phyloP scores from a whole-genome alignment of 1,140 invertebrate genomes.

The Brevipalpus yothersi region DNA sequence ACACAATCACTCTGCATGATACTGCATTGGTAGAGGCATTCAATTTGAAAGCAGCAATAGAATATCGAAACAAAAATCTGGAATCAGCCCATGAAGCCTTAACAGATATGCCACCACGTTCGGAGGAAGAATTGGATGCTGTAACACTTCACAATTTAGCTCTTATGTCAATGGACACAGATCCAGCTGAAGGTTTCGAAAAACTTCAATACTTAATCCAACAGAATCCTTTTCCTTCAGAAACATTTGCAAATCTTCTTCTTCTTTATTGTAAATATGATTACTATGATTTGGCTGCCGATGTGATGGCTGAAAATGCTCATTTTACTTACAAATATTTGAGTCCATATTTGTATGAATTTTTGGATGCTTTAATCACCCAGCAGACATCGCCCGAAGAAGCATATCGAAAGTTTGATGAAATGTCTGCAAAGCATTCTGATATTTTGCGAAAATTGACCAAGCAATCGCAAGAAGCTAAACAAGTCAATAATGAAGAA shows the following conservation, averaged over 20 bases:
- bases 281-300: constrained; percentile 89
- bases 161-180: constrained; percentile 69
- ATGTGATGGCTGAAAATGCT: constrained; percentile 90
- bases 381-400: constrained; percentile 91
- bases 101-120: constrained; percentile 82
- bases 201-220: constrained; percentile 90
- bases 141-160: constrained; percentile 96
- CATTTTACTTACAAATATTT: constrained; percentile 91
- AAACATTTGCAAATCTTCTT: constrained; percentile 89
- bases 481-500: constrained; percentile 62
- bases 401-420: constrained; percentile 89
- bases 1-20: constrained; percentile 80
- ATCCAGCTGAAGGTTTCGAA: constrained; percentile 78
- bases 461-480: constrained; percentile 67
- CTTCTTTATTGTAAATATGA: constrained; percentile 90
- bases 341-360: constrained; percentile 43
- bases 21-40: constrained; percentile 93
- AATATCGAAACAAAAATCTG: constrained; percentile 88
- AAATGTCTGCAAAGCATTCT: constrained; percentile 68
- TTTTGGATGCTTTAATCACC: constrained; percentile 74
- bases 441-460: constrained; percentile 72
- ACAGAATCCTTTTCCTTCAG: constrained; percentile 76
- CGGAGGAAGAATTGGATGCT: constrained; percentile 90
- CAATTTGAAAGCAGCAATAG: constrained; percentile 93
- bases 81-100: constrained; percentile 73